Conservation (phyloP, 2,888 invertebrate species). For the Caenorhabditis japonica region DNA sequence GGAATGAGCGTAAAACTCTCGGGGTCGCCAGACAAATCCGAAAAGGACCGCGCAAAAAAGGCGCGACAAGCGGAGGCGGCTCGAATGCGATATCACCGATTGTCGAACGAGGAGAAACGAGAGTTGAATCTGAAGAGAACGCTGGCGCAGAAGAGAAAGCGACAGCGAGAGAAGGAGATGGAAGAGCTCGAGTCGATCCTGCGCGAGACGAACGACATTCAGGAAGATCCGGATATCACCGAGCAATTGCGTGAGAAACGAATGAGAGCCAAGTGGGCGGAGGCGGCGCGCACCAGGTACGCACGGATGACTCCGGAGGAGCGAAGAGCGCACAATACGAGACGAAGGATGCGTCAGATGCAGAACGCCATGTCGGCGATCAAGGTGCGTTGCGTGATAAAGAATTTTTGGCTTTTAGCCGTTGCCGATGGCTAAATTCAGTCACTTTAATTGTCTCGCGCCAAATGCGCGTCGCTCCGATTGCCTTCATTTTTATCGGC, state of each 20-base stretch:
- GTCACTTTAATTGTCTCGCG: no score
- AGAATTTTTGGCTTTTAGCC: neutral
- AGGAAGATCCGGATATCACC: slow-evolving; percentile 76
- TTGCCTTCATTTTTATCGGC: no score
- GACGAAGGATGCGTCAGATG: slow-evolving; percentile 74
- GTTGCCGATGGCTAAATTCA: no score
- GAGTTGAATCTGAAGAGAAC: slow-evolving; percentile 75
- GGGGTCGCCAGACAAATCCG: slow-evolving; percentile 62
- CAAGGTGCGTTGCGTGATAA: slow-evolving; percentile 53
- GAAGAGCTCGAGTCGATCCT: slow-evolving; percentile 74
- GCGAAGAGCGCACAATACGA: slow-evolving; percentile 72
- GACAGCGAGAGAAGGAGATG: slow-evolving; percentile 76
- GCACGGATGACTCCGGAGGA: slow-evolving; percentile 71
- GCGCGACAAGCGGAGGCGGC: slow-evolving; percentile 76
- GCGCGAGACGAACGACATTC: slow-evolving; percentile 73
- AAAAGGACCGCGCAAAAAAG: slow-evolving; percentile 71
- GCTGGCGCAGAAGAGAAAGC: slow-evolving; percentile 75
- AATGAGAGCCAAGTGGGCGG: slow-evolving; percentile 76
- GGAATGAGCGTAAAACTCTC: slow-evolving; percentile 33
- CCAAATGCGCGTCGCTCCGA: no score
- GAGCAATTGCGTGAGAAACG: slow-evolving; percentile 75
- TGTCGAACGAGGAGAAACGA: slow-evolving; percentile 73
- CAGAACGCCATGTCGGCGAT: slow-evolving; percentile 65
- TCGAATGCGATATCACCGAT: slow-evolving; percentile 73
- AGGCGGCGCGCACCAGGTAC: slow-evolving; percentile 73